Evolutionary conservation across 2,888 invertebrate genomes (phyloP).

Genomic region (Conchocele bisecta): DNA sequence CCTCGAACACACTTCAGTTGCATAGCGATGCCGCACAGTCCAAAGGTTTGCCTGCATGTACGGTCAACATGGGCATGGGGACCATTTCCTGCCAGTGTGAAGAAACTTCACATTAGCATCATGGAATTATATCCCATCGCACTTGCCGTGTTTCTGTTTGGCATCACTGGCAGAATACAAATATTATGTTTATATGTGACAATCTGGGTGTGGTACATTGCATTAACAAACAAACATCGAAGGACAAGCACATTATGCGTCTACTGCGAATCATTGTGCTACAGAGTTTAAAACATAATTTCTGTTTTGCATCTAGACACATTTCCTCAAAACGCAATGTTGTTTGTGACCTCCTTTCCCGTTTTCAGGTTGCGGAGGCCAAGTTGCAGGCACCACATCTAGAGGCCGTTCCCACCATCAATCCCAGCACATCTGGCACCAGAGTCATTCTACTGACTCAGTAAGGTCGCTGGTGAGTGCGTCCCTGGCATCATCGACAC

Average conservation of each 20-base stretch:
- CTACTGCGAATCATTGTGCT: conserved; percentile 30
- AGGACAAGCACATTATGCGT: conserved; percentile 36
- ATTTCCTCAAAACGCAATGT: conserved; percentile 14
- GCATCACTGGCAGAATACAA: conserved; percentile 20
- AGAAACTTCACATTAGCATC: conserved; percentile 31
- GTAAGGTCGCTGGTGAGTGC: not conserved
- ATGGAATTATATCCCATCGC: conserved; percentile 35
- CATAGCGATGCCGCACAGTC: conserved; percentile 28
- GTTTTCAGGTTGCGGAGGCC: conserved; percentile 29
- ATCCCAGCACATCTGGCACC: conserved; percentile 20
- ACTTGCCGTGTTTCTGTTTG: conserved; percentile 28
- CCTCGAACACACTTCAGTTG: conserved; percentile 12
- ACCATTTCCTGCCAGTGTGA: conserved; percentile 5
- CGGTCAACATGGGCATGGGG: conserved; percentile 20
- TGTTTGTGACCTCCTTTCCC: conserved; percentile 31
- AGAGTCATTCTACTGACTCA: not conserved
- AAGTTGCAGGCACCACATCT: conserved; percentile 18
- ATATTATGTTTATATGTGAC: conserved; percentile 34
- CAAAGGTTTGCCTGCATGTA: conserved; percentile 25
- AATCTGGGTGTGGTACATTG: conserved; percentile 31
- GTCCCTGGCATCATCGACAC: not conserved
- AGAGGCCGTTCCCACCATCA: conserved; percentile 1
- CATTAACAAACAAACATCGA: conserved; percentile 33
- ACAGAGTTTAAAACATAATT: conserved; percentile 19
- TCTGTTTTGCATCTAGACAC: conserved; percentile 19